Percentiles rank a stretch among this genome's conserved stretches.
phyloP scores from a whole-genome alignment of 2,113 vertebrate genomes.

The Trogon melanurus region DNA sequence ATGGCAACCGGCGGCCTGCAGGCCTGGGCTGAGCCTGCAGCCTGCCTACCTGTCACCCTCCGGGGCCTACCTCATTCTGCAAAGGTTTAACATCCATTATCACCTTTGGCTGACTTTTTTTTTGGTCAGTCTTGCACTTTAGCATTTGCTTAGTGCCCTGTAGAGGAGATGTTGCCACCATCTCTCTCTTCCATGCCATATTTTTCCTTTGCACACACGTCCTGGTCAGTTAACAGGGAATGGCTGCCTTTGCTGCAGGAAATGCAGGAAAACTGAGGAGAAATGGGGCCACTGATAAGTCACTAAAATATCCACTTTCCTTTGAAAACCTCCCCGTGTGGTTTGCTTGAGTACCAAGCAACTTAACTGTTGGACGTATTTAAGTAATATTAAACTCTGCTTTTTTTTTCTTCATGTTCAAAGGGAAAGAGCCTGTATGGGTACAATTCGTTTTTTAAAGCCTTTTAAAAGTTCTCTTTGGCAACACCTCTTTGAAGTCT shows the following conservation, averaged over 20 bases:
- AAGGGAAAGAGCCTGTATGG: background rate
- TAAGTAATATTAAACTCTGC: constrained; percentile 43
- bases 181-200: background rate
- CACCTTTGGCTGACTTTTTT: background rate
- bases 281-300: background rate
- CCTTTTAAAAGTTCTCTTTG: constrained; percentile 56
- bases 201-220: accelerated
- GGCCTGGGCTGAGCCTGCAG: background rate
- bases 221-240: background rate
- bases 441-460: constrained; percentile 33
- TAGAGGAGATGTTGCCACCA: accelerated
- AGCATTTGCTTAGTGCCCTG: background rate
- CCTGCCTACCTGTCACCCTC: background rate
- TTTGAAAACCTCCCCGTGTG: background rate
- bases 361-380: background rate
- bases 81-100: background rate
- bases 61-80: accelerated
- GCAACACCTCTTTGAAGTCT: constrained; percentile 64
- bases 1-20: accelerated
- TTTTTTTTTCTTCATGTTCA: background rate
- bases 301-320: constrained; percentile 3
- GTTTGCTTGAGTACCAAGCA: background rate
- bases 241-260: background rate
- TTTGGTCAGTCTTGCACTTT: background rate
- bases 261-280: background rate